Evolutionary conservation across 2,888 invertebrate genomes (phyloP).

Genomic region (Strigamia maritima): DNA sequence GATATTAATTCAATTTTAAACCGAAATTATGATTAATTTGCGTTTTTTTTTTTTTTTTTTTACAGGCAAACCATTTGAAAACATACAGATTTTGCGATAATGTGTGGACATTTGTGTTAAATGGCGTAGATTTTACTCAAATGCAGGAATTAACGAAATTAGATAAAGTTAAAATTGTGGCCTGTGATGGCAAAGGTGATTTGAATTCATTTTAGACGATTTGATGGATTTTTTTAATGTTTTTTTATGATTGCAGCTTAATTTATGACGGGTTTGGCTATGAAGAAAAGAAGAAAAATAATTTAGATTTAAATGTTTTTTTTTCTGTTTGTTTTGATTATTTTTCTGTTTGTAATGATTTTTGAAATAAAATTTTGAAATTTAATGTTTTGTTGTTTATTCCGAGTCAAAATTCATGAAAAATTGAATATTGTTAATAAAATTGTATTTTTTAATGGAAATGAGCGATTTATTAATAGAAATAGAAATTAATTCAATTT

Average conservation of each 20-base stretch:
- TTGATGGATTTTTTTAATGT: not conserved
- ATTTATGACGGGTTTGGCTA: not conserved
- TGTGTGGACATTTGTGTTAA: conserved; percentile 99
- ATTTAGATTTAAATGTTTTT: no score
- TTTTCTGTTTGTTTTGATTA: no score
- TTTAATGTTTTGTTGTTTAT: no score
- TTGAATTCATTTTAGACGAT: not conserved
- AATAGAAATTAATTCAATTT: no score
- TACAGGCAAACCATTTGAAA: conserved; percentile 61
- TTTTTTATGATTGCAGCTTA: not conserved
- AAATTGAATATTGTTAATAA: no score
- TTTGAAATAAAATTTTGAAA: no score
- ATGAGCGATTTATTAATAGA: no score
- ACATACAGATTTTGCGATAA: conserved; percentile 96
- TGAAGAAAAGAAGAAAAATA: no score
- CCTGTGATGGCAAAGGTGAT: conserved; percentile 92
- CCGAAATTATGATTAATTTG: not conserved
- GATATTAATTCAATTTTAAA: not conserved
- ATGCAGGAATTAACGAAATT: conserved; percentile 88
- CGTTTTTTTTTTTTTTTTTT: conserved; percentile 38
- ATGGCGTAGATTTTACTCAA: conserved; percentile 95
- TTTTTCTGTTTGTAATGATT: no score
- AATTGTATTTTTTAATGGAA: no score
- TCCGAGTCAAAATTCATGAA: no score
- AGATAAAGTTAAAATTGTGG: conserved; percentile 94